phyloP scores from a whole-genome alignment of 2,888 invertebrate species.

The Lasioglossum leucozonium region DNA sequence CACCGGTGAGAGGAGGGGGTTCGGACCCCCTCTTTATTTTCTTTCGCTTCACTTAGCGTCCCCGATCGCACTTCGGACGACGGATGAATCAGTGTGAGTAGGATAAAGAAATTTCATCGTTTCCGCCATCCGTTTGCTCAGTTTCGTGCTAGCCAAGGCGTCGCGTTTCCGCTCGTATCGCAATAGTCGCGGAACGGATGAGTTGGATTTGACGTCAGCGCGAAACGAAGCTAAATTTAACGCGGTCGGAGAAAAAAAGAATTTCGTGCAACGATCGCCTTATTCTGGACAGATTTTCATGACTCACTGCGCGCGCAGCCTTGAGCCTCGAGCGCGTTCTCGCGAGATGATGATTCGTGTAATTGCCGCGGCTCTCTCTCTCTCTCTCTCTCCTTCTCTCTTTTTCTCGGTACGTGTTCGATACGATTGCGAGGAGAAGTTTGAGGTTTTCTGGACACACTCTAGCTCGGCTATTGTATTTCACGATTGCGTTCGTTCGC shows the following conservation, averaged over 20 bases:
- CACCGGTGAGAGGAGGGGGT: too few species aligned
- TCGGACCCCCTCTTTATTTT: background rate
- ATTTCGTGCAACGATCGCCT: slow-evolving; percentile 62
- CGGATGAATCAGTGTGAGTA: background rate
- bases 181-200: slow-evolving; percentile 20
- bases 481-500: slow-evolving; percentile 34
- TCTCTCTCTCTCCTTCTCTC: background rate
- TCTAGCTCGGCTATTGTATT: slow-evolving; percentile 3
- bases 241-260: slow-evolving; percentile 35
- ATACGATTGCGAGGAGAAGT: slow-evolving; percentile 60
- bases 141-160: background rate
- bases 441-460: slow-evolving; percentile 48
- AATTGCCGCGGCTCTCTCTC: slow-evolving; percentile 45
- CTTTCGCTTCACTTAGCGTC: background rate
- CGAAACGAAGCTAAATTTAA: slow-evolving; percentile 59
- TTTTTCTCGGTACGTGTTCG: slow-evolving; percentile 28
- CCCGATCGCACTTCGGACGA: background rate
- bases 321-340: slow-evolving; percentile 67
- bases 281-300: slow-evolving; percentile 71
- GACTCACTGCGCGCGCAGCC: slow-evolving; percentile 69
- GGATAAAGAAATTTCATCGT: slow-evolving; percentile 1
- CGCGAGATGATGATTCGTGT: slow-evolving; percentile 65
- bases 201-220: slow-evolving; percentile 43
- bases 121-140: background rate
- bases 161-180: slow-evolving; percentile 18